A percentile compares a stretch with the other conserved stretches of the same genome.
phyloP scores from a whole-genome alignment of 2,113 vertebrate genomes.

The Drymodes brunneopygia region DNA sequence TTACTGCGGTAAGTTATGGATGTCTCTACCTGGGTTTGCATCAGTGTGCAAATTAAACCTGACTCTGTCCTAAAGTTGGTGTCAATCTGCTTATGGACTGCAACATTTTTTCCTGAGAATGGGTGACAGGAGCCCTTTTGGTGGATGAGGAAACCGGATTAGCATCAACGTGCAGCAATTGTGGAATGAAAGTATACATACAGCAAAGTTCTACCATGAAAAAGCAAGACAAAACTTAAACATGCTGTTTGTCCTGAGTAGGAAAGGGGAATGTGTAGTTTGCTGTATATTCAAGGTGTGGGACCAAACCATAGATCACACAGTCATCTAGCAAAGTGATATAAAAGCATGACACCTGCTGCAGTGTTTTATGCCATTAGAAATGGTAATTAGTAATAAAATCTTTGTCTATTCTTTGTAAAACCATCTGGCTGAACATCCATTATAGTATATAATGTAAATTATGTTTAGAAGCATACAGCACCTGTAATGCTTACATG shows the following conservation, averaged over 20 bases:
- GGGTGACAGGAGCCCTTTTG: not conserved
- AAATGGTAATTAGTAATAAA: constrained; percentile 6
- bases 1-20: not conserved
- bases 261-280: not conserved
- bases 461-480: not conserved
- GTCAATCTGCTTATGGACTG: not conserved
- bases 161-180: not conserved
- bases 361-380: not conserved
- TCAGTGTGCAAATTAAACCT: not conserved
- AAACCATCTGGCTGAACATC: not conserved
- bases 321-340: not conserved
- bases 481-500: not conserved
- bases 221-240: not conserved
- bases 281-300: not conserved
- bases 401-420: not conserved
- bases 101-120: not conserved
- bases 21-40: not conserved
- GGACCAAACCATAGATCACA: not conserved
- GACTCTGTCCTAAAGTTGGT: not conserved
- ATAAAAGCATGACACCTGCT: not conserved
- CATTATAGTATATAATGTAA: not conserved
- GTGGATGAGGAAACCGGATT: not conserved
- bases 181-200: not conserved
- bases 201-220: not conserved
- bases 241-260: not conserved